These are phyloP conservation scores for Stomatorhinus walkeri DNA, from an alignment of 2,797 vertebrate species.

Conservation along the genomic window DNA sequence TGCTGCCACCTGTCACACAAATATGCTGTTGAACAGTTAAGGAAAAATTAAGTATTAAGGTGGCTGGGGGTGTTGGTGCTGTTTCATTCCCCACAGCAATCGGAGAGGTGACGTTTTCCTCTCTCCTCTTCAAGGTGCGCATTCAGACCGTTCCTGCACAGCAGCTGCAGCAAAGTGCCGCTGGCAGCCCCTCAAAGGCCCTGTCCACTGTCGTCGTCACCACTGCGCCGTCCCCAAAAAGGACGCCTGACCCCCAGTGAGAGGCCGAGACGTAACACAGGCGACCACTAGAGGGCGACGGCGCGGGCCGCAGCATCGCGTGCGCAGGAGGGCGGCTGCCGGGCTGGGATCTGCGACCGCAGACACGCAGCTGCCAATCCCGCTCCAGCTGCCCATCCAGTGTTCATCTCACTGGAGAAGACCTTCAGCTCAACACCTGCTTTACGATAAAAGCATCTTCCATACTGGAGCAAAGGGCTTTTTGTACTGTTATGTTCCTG, in stretches of 20 bases:
- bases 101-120: neutral
- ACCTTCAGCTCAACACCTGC: neutral
- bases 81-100: neutral
- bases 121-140: conserved; percentile 66
- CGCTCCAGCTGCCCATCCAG: neutral
- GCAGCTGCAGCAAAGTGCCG: conserved; percentile 85
- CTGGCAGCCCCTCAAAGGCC: conserved; percentile 74
- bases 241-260: conserved; percentile 69
- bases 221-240: conserved; percentile 82
- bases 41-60: neutral
- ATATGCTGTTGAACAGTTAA: neutral
- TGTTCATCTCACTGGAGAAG: neutral
- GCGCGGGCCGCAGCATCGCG: neutral
- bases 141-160: conserved; percentile 89
- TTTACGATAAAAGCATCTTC: neutral
- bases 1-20: neutral
- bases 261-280: neutral
- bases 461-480: conserved; percentile 12
- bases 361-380: neutral
- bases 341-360: neutral
- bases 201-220: conserved; percentile 94
- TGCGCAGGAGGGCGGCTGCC: neutral
- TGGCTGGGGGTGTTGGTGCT: neutral
- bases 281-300: neutral
- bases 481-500: neutral